These are phyloP conservation scores for Habropoda laboriosa DNA, from an alignment of 1,140 invertebrate genomes.

Conservation along the genomic window DNA sequence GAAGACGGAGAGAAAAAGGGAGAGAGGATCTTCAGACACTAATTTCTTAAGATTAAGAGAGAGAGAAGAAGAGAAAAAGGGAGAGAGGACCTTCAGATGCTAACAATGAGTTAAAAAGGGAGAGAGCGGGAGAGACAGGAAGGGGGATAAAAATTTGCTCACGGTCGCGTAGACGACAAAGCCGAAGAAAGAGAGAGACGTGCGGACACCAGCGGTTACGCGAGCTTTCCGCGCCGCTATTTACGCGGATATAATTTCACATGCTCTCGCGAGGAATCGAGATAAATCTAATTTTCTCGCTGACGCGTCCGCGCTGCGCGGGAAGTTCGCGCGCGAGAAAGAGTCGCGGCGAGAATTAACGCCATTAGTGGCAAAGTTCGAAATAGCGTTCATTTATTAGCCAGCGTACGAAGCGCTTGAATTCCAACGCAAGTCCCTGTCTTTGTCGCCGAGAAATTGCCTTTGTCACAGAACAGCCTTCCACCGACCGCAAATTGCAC, in stretches of 20 bases:
- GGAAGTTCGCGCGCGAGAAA: not conserved
- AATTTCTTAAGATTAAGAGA: too few relatives aligned
- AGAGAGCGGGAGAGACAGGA: too few relatives aligned
- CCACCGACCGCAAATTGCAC: not conserved
- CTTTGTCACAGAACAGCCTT: not conserved
- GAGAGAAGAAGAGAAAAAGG: too few relatives aligned
- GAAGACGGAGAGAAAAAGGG: too few relatives aligned
- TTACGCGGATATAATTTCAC: constrained; percentile 52
- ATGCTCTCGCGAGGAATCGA: constrained; percentile 22
- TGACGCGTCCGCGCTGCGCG: not conserved
- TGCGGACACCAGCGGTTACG: not conserved
- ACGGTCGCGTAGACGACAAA: not conserved
- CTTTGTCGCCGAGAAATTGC: constrained; percentile 24
- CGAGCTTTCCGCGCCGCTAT: constrained; percentile 31
- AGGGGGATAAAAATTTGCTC: not conserved
- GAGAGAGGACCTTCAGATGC: too few relatives aligned
- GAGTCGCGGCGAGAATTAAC: constrained; percentile 18
- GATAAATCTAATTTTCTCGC: constrained; percentile 61
- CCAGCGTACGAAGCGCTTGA: not conserved
- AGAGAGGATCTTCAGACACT: too few relatives aligned
- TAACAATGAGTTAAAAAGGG: too few relatives aligned
- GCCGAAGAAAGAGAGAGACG: too few relatives aligned
- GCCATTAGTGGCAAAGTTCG: constrained; percentile 39
- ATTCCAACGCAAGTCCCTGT: not conserved
- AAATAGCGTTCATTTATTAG: constrained; percentile 33